Percentiles rank a stretch among this genome's conserved stretches.
These are phyloP conservation scores for Dione vanillae DNA, from an alignment of 2,888 invertebrate genomes.

Conservation along the genomic window DNA sequence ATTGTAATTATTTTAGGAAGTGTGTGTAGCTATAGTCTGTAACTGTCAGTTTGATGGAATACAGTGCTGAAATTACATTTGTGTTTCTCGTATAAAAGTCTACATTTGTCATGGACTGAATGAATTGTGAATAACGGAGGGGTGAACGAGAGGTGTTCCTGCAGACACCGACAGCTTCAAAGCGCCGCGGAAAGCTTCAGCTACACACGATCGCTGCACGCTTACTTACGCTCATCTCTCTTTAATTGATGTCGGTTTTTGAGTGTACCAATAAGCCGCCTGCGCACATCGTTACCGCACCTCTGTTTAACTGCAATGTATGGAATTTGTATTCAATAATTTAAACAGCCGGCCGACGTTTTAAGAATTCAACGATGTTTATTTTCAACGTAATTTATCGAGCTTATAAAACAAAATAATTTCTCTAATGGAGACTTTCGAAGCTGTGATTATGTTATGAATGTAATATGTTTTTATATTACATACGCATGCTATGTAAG, in stretches of 20 bases:
- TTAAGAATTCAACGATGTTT: constrained; percentile 58
- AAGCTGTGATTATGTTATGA: constrained; percentile 24
- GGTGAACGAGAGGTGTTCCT: constrained; percentile 51
- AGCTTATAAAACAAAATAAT: constrained; percentile 54
- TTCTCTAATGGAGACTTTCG: constrained; percentile 41
- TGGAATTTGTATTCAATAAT: constrained; percentile 79
- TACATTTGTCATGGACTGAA: constrained; percentile 50
- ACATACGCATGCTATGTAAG: background rate
- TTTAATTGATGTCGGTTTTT: constrained; percentile 81
- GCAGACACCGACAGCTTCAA: constrained; percentile 64
- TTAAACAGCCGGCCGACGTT: constrained; percentile 63
- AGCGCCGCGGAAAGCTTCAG: constrained; percentile 52
- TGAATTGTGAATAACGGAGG: constrained; percentile 26
- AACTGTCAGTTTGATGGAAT: constrained; percentile 44
- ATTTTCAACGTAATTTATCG: constrained; percentile 60
- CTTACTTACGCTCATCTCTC: constrained; percentile 61
- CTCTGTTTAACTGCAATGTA: constrained; percentile 69
- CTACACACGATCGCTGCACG: constrained; percentile 41
- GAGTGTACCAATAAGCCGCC: constrained; percentile 74
- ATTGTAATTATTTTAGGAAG: constrained; percentile 20
- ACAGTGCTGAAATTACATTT: constrained; percentile 46
- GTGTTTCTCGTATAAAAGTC: constrained; percentile 48
- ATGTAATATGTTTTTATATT: constrained; percentile 22
- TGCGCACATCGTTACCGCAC: constrained; percentile 62
- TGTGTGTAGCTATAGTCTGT: constrained; percentile 31